These are phyloP conservation scores for Orchesella cincta DNA, from an alignment of 1,140 invertebrate genomes.

Conservation along the genomic window DNA sequence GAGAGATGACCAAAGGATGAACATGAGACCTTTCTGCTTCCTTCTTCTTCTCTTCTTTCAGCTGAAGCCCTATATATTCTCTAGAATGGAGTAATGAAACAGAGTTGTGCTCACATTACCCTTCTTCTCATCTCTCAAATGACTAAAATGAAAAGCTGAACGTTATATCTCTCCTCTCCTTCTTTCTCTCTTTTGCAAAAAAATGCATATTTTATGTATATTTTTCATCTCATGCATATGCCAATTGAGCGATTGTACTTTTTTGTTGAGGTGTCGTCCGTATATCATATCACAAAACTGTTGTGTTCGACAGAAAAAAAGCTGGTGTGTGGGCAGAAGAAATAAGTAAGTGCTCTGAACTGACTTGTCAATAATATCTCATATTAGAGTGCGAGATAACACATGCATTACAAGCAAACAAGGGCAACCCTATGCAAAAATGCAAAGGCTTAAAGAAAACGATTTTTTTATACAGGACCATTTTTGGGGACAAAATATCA, in stretches of 20 bases:
- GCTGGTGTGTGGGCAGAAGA: conserved; percentile 17
- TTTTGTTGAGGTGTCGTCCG: conserved; percentile 13
- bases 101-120: neutral
- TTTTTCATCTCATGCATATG: conserved; percentile 14
- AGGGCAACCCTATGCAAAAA: neutral
- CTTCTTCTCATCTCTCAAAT: neutral
- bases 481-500: conserved; percentile 30
- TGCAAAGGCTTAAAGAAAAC: neutral
- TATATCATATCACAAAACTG: neutral
- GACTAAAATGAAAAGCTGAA: no score
- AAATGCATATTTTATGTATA: neutral
- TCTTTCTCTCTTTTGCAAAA: neutral
- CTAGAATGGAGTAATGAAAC: no score
- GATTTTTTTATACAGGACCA: neutral
- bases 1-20: neutral
- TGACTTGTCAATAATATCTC: neutral
- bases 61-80: no score
- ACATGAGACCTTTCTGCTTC: conserved; percentile 10
- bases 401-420: neutral
- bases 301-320: no score
- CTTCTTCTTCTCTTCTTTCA: neutral
- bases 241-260: no score
- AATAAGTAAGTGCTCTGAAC: no score
- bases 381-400: neutral
- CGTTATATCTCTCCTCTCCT: neutral